Base-by-base conservation (phyloP, 1,140 invertebrate species). In the Meloidogyne chitwoodi region DNA sequence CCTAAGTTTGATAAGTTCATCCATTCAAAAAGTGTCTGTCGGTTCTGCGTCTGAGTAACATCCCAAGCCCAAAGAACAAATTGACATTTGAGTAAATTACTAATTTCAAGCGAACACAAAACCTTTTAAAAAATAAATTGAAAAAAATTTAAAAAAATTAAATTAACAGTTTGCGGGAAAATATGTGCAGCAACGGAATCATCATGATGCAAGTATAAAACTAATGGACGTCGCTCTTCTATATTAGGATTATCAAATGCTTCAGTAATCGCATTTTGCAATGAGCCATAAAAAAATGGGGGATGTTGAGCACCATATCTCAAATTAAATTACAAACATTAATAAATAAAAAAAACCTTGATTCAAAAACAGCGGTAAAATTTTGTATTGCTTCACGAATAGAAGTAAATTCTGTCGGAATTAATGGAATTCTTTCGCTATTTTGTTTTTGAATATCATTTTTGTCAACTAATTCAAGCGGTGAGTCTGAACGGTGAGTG, bases 31-130 rank as follows among this genome's bases (percentile, higher is more conserved):
- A 81, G 69, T 24, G 77, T 75, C 31, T 72, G 16, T 6, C 74
- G 68, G 66, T 81, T 81, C 27, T 82, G 62, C 2, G 66, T 27
- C 68, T 80, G 44, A 6, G 77, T 80, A 29, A 81, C 31, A 64
- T 82, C 81, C 81, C 81, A 82, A 6, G 81, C 77, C 81, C 81
- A 82, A 22, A 75, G 19, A 14, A 83, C 11, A 56, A 80, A 82
- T 74, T 82, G 81, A 65, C 70, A 68, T 16, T 80, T 79, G 14
- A 82, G 66, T 24, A 82, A 31, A 5, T 80, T 73, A 26, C 78
- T 62, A 34, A 83, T 68, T 11, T 70, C 56, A 34, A 72, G 68
- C 29, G 80, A 79, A 48, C 76, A 82, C 31, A 82, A 41, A 62
- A 82, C 79, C 81, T 82, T 44, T 38, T 68, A 29, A 24, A 74